Percentiles rank a stretch among this genome's conserved stretches.
phyloP scores from a whole-genome alignment of 2,888 invertebrate species.

The Incurvaria masculella region DNA sequence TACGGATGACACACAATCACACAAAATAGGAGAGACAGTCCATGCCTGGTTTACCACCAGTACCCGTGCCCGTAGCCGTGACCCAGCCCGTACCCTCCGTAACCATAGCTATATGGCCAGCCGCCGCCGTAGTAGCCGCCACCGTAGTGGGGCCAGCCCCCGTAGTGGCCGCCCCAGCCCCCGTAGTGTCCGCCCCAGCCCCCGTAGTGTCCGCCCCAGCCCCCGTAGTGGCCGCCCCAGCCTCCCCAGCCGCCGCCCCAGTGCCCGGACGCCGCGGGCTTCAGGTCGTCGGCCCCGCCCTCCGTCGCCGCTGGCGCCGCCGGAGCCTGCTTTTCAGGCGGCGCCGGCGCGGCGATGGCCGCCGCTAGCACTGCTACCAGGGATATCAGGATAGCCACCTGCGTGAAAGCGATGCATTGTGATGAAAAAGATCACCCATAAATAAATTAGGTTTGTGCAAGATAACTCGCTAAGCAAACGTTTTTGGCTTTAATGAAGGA shows the following conservation, averaged over 20 bases:
- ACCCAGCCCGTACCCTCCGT: conserved; percentile 3
- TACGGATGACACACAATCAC: no score
- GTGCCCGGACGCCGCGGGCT: conserved; percentile 42
- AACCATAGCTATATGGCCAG: no score
- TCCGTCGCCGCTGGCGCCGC: conserved; percentile 18
- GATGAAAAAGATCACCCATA: no score
- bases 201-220: not conserved
- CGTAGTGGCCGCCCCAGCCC: conserved; percentile 20
- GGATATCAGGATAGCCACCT: conserved; percentile 28
- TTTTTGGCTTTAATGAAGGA: no score
- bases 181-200: conserved; percentile 17
- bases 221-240: conserved; percentile 6
- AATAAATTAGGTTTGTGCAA: no score
- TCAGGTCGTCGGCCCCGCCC: conserved; percentile 39
- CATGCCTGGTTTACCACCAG: conserved; percentile 12
- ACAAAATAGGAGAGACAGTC: no score
- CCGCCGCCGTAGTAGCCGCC: conserved; percentile 9
- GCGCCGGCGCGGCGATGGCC: conserved; percentile 29
- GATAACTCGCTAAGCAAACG: no score
- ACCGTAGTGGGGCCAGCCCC: conserved; percentile 15
- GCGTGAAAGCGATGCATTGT: conserved; percentile 18
- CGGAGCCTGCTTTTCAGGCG: conserved; percentile 4
- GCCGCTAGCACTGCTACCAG: conserved; percentile 28
- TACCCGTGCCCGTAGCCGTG: conserved; percentile 3
- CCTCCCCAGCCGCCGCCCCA: conserved; percentile 24